phyloP scores from a whole-genome alignment of 2,797 vertebrate genomes.

The Pseudocheirus occidentalis region DNA sequence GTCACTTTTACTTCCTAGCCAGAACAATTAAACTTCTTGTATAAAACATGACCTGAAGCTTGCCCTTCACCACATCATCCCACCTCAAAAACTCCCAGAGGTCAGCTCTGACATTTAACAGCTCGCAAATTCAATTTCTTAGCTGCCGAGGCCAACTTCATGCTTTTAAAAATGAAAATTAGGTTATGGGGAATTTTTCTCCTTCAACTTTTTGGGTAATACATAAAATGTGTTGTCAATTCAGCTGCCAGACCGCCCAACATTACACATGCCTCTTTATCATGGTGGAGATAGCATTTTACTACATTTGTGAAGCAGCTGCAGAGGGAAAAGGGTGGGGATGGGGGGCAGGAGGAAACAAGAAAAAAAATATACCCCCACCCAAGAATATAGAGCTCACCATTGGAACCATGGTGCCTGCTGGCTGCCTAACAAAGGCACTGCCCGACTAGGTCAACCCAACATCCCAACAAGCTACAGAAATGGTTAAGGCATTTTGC shows the following conservation, averaged over 20 bases:
- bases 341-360: neutral
- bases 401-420: neutral
- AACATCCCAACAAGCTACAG: conserved; percentile 34
- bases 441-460: neutral
- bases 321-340: neutral
- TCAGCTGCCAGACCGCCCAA: conserved; percentile 44
- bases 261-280: conserved; percentile 23
- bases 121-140: conserved; percentile 85
- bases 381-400: neutral
- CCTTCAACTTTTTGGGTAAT: conserved; percentile 56
- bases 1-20: conserved; percentile 87
- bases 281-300: conserved; percentile 7
- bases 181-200: conserved; percentile 74
- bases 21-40: conserved; percentile 89
- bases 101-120: conserved; percentile 88
- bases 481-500: conserved; percentile 75
- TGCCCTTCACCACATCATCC: conserved; percentile 87
- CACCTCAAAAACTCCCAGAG: conserved; percentile 83
- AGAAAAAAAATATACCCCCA: neutral
- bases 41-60: conserved; percentile 87
- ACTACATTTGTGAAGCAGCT: conserved; percentile 15
- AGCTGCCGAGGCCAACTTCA: conserved; percentile 80
- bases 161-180: conserved; percentile 81
- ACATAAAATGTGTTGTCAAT: conserved; percentile 54
- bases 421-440: neutral